Evolutionary conservation across 1,140 invertebrate species (phyloP).

Genomic region (Drosophila nigromelanica): DNA sequence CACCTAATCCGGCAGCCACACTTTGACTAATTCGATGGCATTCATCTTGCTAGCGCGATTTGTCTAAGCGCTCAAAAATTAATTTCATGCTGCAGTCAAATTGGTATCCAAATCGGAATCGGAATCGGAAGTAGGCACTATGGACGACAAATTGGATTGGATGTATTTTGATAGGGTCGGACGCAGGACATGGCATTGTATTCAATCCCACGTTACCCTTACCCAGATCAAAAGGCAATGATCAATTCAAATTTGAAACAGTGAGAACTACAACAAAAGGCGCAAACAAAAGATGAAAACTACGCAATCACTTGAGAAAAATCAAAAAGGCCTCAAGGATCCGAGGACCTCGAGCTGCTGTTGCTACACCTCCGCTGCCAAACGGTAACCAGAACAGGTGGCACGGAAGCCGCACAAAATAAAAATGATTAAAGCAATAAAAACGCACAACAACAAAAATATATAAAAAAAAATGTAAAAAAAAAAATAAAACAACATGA

Average conservation of each 20-base stretch:
- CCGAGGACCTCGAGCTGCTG: slow-evolving; percentile 34
- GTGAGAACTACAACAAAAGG: slow-evolving; percentile 62
- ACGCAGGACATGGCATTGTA: slow-evolving; percentile 4
- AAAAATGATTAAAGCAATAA: slow-evolving; percentile 82
- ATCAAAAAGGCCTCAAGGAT: slow-evolving; percentile 71
- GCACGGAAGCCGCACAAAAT: slow-evolving; percentile 83
- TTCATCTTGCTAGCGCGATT: slow-evolving; percentile 38
- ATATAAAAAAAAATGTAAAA: slow-evolving; percentile 38
- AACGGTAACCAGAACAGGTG: slow-evolving; percentile 69
- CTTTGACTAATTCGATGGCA: slow-evolving; percentile 33
- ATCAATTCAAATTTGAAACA: slow-evolving; percentile 82
- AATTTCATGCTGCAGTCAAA: slow-evolving; percentile 57
- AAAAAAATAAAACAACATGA: slow-evolving; percentile 43
- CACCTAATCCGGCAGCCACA: slow-evolving; percentile 6
- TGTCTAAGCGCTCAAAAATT: slow-evolving; percentile 36
- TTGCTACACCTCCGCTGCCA: slow-evolving; percentile 26
- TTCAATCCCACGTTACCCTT: slow-evolving; percentile 66
- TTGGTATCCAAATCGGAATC: not conserved
- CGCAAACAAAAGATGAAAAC: slow-evolving; percentile 67
- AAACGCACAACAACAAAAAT: too few relatives aligned
- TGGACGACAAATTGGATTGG: slow-evolving; percentile 78
- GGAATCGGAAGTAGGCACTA: slow-evolving; percentile 67
- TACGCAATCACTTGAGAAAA: slow-evolving; percentile 83
- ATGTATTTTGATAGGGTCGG: slow-evolving; percentile 61
- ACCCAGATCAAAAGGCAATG: slow-evolving; percentile 62